phyloP scores from a whole-genome alignment of 2,113 vertebrate species.

The Corythaixoides concolor region DNA sequence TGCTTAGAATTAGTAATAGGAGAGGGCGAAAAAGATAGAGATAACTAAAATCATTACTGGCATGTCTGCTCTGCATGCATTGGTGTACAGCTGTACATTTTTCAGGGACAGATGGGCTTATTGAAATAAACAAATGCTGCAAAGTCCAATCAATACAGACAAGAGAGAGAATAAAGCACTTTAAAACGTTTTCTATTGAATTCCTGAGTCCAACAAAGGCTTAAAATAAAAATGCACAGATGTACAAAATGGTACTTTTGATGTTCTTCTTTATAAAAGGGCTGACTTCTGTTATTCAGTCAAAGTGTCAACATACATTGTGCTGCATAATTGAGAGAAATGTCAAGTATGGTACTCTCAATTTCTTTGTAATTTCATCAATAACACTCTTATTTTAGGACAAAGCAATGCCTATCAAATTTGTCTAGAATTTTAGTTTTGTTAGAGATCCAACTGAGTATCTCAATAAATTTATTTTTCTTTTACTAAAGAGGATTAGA shows the following conservation, averaged over 20 bases:
- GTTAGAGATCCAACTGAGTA: not conserved
- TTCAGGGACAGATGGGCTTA: constrained; percentile 58
- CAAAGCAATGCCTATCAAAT: constrained; percentile 18
- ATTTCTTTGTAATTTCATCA: constrained; percentile 51
- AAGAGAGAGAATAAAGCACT: constrained; percentile 29
- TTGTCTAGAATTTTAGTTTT: constrained; percentile 22
- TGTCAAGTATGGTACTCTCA: constrained; percentile 19
- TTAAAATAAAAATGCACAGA: constrained; percentile 61
- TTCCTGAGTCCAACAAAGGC: constrained; percentile 24
- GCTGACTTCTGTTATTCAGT: constrained; percentile 36
- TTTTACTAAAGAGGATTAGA: not conserved
- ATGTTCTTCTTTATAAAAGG: constrained; percentile 46
- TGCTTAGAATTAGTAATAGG: constrained; percentile 64
- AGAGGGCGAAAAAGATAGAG: not conserved
- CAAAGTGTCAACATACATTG: constrained; percentile 46
- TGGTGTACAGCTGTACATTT: constrained; percentile 47
- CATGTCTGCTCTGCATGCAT: constrained; percentile 21
- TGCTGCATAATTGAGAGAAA: constrained; percentile 47
- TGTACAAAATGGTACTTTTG: constrained; percentile 38
- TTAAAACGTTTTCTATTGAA: constrained; percentile 50
- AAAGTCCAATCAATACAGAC: constrained; percentile 48
- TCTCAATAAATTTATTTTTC: not conserved
- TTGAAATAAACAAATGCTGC: constrained; percentile 64
- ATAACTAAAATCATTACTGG: constrained; percentile 56
- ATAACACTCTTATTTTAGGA: constrained; percentile 27